Evolutionary conservation across 1,140 invertebrate genomes (phyloP).

Genomic region (Formica exsecta): DNA sequence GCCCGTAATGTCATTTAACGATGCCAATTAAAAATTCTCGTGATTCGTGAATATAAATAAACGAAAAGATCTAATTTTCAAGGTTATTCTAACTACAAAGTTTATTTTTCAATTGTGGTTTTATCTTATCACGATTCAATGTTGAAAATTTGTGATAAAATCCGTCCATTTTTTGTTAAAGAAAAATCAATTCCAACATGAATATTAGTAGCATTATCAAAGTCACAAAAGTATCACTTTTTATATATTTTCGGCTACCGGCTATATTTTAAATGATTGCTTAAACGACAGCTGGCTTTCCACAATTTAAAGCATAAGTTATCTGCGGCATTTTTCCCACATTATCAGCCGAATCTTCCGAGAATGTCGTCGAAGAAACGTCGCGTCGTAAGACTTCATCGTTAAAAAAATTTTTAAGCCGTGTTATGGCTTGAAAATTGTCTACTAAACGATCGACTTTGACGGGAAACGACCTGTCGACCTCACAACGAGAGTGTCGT

Average conservation of each 20-base stretch:
- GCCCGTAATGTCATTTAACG: background rate
- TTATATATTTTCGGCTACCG: background rate
- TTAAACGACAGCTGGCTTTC: background rate
- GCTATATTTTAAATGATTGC: background rate
- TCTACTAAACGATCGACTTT: background rate
- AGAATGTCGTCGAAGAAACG: background rate
- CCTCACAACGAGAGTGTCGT: constrained; percentile 29
- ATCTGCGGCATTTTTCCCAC: background rate
- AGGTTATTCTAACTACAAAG: background rate
- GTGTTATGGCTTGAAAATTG: constrained; percentile 20
- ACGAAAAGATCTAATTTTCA: background rate
- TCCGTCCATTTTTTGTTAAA: background rate
- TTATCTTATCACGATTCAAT: background rate
- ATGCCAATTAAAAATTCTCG: background rate
- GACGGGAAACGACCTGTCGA: constrained; percentile 10
- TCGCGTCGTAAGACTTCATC: constrained; percentile 28
- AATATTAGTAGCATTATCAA: background rate
- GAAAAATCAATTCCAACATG: background rate
- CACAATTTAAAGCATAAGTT: background rate
- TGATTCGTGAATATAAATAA: background rate
- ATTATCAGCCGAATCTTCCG: constrained; percentile 8
- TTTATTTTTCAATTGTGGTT: background rate
- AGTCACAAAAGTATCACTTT: background rate
- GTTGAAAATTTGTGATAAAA: background rate
- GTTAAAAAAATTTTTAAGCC: constrained; percentile 12